Base-by-base conservation (phyloP, 1,140 invertebrate genomes). In the Lysiphlebus fabarum region DNA sequence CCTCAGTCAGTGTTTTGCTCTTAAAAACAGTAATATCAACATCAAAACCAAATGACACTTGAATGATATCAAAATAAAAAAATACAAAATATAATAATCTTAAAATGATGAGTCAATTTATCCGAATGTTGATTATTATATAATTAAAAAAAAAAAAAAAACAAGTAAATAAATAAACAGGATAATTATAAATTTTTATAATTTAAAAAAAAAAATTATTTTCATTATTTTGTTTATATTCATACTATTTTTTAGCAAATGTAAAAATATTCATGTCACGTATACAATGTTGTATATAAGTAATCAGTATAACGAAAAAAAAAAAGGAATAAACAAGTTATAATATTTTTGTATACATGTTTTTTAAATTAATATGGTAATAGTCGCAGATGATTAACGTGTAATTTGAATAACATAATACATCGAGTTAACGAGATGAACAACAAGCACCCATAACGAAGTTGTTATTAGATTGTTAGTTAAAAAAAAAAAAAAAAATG, bases 321-420 rank as follows among this genome's bases (percentile, higher is more conserved):
- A 26, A 26, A 26, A 26, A 26, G 0, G 1, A 26, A 26, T 2
- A 26, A 26, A 26, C 17, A 26, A 26, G 17, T 26, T 26, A n/a
- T n/a, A 26, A 26, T 26, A 26, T 26, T 26, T 26, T 26, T 4
- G 4, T 26, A 26, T 26, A 26, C 17, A 26, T 26, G 17, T 26
- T 26, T 26, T 26, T 26, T 26, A 26, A 26, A 26, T 26, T 26
- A 26, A 26, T 26, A 26, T 26, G 17, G 17, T 26, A 26, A 54
- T 58, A 26, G 17, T 26, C 17, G 17, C 47, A 37, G 51, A 58
- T 45, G 53, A 56, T 44, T 17, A 40, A 59, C 51, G 61, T 62
- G 61, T 59, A 62, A 63, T 38, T 48, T 55, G 48, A 62, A 65
- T 63, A 62, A 65, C 55, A 67, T 63, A 62, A 50, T 34, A 60